Percentiles rank a stretch among this genome's conserved stretches.
Conservation (phyloP, 2,113 vertebrate species). For the Edolisoma coerulescens region DNA sequence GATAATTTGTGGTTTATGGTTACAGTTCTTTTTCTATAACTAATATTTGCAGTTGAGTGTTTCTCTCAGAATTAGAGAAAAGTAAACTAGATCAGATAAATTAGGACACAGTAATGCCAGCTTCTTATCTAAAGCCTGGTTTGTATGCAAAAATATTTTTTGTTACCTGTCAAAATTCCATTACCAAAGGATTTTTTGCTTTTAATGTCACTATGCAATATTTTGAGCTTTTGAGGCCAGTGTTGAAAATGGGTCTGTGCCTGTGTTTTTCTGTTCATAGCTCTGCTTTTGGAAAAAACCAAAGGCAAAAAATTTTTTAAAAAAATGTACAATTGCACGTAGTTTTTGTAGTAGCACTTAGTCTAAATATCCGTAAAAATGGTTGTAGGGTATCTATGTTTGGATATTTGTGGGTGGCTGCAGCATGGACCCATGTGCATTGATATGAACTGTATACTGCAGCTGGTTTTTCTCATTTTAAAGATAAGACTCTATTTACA, state of each 20-base stretch:
- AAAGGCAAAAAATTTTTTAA: not conserved
- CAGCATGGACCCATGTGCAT: not conserved
- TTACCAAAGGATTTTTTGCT: not conserved
- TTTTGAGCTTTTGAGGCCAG: not conserved
- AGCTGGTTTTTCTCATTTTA: not conserved
- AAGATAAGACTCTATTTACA: not conserved
- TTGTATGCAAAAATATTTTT: not conserved
- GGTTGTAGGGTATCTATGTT: not conserved
- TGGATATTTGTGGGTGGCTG: not conserved
- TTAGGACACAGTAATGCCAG: not conserved
- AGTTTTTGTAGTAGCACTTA: not conserved
- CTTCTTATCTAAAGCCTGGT: not conserved
- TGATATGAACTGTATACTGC: not conserved
- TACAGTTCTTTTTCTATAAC: not conserved
- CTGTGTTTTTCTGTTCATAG: not conserved
- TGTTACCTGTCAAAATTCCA: not conserved
- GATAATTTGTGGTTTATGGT: not conserved
- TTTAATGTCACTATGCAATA: not conserved
- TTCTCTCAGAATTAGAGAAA: not conserved
- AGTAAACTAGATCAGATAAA: not conserved
- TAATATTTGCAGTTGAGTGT: not conserved
- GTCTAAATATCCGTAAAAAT: not conserved
- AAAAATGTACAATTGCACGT: not conserved
- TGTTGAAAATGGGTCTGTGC: not conserved
- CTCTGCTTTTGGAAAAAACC: not conserved